These are phyloP conservation scores for Pseudorhiza aurosa DNA, from an alignment of 30 jellyfish, hydroid and myxozoan species.

Conservation along the genomic window DNA sequence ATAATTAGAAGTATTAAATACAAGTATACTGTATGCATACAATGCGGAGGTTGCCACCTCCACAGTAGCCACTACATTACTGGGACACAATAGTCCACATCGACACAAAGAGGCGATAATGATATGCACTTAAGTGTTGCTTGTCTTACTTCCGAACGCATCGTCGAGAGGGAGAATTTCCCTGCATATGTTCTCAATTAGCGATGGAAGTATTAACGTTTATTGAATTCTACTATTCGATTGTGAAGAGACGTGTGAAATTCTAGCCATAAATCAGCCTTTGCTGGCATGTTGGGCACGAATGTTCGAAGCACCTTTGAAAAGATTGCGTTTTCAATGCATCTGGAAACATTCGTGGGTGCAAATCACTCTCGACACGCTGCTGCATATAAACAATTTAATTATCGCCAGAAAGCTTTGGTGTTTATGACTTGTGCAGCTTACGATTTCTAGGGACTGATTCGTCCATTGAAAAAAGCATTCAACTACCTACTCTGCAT, in stretches of 20 bases:
- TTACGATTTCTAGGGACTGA: too few species aligned
- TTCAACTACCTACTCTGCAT: too few species aligned
- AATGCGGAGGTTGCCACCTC: neutral
- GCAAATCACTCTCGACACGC: too few species aligned
- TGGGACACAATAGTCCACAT: neutral
- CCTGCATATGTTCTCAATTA: constrained; percentile 7
- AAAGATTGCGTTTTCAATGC: too few species aligned
- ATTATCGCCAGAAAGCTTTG: too few species aligned
- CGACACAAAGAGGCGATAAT: constrained; percentile 17
- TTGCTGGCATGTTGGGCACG: neutral
- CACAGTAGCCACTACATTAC: neutral
- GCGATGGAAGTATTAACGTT: neutral
- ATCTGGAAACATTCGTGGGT: too few species aligned
- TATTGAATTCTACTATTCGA: neutral
- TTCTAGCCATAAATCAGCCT: neutral
- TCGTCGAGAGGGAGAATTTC: constrained; percentile 19
- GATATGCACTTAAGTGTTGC: neutral
- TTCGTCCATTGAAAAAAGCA: too few species aligned
- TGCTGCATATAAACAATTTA: too few species aligned
- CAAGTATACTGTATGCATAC: neutral
- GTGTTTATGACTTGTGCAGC: too few species aligned
- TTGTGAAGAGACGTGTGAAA: neutral
- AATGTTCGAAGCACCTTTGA: too few species aligned
- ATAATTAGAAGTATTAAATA: neutral
- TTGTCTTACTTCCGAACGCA: neutral